These are phyloP conservation scores for Hermetia illucens DNA, from an alignment of 1,140 invertebrate species.

Conservation along the genomic window DNA sequence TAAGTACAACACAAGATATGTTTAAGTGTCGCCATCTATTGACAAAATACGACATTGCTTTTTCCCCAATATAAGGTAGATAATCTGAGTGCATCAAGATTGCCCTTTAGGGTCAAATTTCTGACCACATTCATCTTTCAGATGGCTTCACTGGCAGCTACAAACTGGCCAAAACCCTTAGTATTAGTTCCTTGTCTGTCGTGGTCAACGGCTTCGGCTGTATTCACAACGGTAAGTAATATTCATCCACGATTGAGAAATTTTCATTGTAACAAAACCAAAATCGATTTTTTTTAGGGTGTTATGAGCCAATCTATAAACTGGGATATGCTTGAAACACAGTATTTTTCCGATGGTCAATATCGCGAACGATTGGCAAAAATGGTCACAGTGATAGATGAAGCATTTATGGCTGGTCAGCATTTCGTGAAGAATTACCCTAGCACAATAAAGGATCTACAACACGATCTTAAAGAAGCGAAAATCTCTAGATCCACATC, in stretches of 20 bases:
- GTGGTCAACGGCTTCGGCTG: conserved; percentile 91
- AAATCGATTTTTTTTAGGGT: conserved; percentile 43
- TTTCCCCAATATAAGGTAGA: not conserved
- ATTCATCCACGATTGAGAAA: not conserved
- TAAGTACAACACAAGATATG: too few species aligned
- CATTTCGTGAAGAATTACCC: conserved; percentile 67
- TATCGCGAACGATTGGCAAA: conserved; percentile 74
- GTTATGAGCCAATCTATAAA: conserved; percentile 90
- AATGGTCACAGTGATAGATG: conserved; percentile 56
- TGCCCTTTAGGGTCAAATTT: not conserved
- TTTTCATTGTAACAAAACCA: conserved; percentile 4
- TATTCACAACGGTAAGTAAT: conserved; percentile 73
- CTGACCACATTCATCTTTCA: conserved; percentile 29
- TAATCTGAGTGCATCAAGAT: not conserved
- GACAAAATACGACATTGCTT: too few species aligned
- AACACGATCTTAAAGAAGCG: conserved; percentile 26
- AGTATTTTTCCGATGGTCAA: conserved; percentile 71
- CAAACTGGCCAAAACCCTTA: conserved; percentile 87
- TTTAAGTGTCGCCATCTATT: too few species aligned
- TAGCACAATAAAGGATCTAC: conserved; percentile 33
- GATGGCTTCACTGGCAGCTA: conserved; percentile 95
- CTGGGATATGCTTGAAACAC: conserved; percentile 79
- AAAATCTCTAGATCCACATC: conserved; percentile 7
- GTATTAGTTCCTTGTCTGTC: conserved; percentile 89
- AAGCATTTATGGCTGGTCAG: conserved; percentile 62